Evolutionary conservation across 2,797 vertebrate genomes (phyloP).

Genomic region (Sebastes steindachneri): DNA sequence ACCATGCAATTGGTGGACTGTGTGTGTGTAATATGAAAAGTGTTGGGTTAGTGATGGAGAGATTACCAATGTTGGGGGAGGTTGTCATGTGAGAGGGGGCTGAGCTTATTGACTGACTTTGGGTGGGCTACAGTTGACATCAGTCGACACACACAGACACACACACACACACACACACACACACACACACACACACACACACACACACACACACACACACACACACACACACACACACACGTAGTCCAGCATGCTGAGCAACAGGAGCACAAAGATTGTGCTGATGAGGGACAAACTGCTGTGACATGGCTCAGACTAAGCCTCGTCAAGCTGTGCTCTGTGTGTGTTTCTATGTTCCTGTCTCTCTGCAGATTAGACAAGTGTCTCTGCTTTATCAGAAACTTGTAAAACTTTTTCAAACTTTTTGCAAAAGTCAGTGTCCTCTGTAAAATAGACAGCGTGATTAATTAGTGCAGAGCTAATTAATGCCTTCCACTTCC

Average conservation of each 20-base stretch:
- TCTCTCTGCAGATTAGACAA: constrained; percentile 36
- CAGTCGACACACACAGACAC: not conserved
- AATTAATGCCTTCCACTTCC: not conserved
- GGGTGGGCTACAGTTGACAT: constrained; percentile 59
- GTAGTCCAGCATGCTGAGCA: constrained; percentile 37
- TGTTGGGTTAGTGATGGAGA: constrained; percentile 9
- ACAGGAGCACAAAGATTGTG: constrained; percentile 64
- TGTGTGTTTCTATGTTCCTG: constrained; percentile 18
- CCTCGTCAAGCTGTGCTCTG: constrained; percentile 43
- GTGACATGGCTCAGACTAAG: constrained; percentile 51
- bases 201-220: constrained; percentile 3
- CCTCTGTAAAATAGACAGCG: not conserved
- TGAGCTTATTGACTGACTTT: constrained; percentile 53
- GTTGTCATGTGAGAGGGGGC: constrained; percentile 5
- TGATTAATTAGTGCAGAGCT: not conserved
- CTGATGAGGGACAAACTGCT: constrained; percentile 62
- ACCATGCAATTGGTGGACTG: not conserved
- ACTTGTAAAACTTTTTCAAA: not conserved
- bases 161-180: not conserved
- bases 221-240: not conserved
- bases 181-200: not conserved
- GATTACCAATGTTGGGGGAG: constrained; percentile 27
- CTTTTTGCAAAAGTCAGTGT: not conserved
- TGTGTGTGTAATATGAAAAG: not conserved
- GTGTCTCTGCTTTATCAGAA: not conserved